Evolutionary conservation across 1,140 invertebrate species (phyloP), one percentile per base, ranked within the genome.

Genomic region (Lasioglossum baleicum): DNA sequence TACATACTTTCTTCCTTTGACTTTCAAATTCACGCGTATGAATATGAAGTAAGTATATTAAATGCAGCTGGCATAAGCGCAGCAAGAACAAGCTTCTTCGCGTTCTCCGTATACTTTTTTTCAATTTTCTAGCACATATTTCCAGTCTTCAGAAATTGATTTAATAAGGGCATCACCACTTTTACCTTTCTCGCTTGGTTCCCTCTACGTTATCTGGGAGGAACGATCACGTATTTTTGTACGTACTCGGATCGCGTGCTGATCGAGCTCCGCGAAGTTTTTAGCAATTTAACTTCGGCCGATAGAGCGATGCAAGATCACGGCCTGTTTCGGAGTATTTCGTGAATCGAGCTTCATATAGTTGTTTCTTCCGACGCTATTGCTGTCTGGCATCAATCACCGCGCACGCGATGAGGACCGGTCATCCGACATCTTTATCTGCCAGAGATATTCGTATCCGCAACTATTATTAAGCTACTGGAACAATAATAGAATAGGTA

Each of bases 371-470:
- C 15, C 20, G 7, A 48, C 3, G 35, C 42, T 4, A 11, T 4
- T 35, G 10, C 13, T 22, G 31, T n/a, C 61, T 22, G 22, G 17
- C 42, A 44, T 77, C 74, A 66, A 63, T 53, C 51, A 51, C 26
- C 3, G 31, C 68, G 61, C 75, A 79, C 75, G 80, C 75, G 63
- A 82, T 51, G n/a, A 67, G 65, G 42, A 15, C 48, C 42, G 61
- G 31, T 72, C 68, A 67, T 60, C 68, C 17, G 53, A 79, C 42
- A 48, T 48, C 68, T 72, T 67, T 40, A 81, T 81, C 75, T n/a
- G 20, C 15, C n/a, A 48, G 3, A 11, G 13, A 20, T 51, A 26
- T 44, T 44, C 31, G 10, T 40, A 11, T 13, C 2, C 44, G 8
- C 13, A 11, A 48, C 13, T 48, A 48, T 44, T 13, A 13, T 11